phyloP scores from a whole-genome alignment of 2,113 vertebrate species.

The Bettongia penicillata region DNA sequence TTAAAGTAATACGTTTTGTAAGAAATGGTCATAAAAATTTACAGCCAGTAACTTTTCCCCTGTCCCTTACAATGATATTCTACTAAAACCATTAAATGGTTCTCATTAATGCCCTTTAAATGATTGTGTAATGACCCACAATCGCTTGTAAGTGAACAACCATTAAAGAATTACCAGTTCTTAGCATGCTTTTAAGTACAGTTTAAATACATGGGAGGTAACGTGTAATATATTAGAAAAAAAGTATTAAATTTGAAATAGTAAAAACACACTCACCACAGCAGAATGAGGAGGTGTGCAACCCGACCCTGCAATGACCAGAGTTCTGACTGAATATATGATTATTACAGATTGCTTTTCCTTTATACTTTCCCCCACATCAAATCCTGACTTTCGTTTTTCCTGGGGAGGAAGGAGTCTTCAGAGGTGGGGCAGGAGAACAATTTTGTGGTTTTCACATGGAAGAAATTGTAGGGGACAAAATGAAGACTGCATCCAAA shows the following conservation, averaged over 20 bases:
- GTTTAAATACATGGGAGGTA: slow-evolving; percentile 95
- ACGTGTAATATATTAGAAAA: slow-evolving; percentile 85
- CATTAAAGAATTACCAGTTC: slow-evolving; percentile 95
- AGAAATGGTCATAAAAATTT: slow-evolving; percentile 95
- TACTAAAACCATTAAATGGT: slow-evolving; percentile 96
- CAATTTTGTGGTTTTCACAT: slow-evolving; percentile 14
- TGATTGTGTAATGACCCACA: slow-evolving; percentile 98
- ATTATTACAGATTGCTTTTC: slow-evolving; percentile 38
- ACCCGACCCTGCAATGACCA: slow-evolving; percentile 61
- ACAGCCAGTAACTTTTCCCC: slow-evolving; percentile 92
- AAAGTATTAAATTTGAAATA: slow-evolving; percentile 86
- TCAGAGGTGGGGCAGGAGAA: not conserved
- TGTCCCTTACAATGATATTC: slow-evolving; percentile 94
- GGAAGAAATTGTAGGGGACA: slow-evolving; percentile 60
- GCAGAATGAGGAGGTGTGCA: slow-evolving; percentile 79
- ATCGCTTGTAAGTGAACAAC: slow-evolving; percentile 97
- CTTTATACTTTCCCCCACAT: slow-evolving; percentile 35
- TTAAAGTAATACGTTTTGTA: slow-evolving; percentile 90
- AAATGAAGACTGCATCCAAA: slow-evolving; percentile 62
- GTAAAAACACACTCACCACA: slow-evolving; percentile 79
- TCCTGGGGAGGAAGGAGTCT: slow-evolving; percentile 8
- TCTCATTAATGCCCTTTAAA: slow-evolving; percentile 97
- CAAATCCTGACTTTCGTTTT: slow-evolving; percentile 57
- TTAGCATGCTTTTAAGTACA: slow-evolving; percentile 92
- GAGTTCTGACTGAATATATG: slow-evolving; percentile 24